phyloP scores from a whole-genome alignment of 2,797 vertebrate species.

The Saxicola maurus region DNA sequence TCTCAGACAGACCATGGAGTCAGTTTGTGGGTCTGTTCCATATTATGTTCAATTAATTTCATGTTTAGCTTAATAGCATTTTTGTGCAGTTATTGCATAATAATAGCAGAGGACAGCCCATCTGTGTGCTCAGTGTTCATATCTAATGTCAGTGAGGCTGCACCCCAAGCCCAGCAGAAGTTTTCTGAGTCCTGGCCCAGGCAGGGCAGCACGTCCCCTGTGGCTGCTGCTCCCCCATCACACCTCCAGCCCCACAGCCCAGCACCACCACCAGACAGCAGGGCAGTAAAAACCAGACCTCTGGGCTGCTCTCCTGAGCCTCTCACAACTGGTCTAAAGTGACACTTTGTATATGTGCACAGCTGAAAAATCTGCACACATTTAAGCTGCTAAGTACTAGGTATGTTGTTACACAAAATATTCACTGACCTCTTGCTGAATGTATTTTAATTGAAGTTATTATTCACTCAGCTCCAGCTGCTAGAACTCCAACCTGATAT shows the following conservation, averaged over 20 bases:
- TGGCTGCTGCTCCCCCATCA: rapidly evolving
- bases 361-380: slow-evolving; percentile 39
- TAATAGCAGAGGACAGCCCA: neutral
- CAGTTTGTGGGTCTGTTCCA: neutral
- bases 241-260: neutral
- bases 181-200: neutral
- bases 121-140: neutral
- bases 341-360: slow-evolving; percentile 29
- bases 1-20: neutral
- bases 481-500: slow-evolving; percentile 13
- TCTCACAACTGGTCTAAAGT: neutral
- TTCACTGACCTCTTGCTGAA: slow-evolving; percentile 54
- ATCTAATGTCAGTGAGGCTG: neutral
- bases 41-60: slow-evolving; percentile 24
- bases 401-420: slow-evolving; percentile 39
- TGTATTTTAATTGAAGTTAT: slow-evolving; percentile 62
- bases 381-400: slow-evolving; percentile 42
- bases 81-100: neutral
- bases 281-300: neutral
- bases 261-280: neutral
- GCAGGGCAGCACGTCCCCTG: neutral
- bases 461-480: slow-evolving; percentile 54
- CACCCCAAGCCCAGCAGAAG: rapidly evolving
- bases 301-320: neutral
- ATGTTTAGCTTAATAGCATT: neutral